Evolutionary conservation across 2,888 invertebrate genomes (phyloP).

Genomic region (Entomobrya proxima): DNA sequence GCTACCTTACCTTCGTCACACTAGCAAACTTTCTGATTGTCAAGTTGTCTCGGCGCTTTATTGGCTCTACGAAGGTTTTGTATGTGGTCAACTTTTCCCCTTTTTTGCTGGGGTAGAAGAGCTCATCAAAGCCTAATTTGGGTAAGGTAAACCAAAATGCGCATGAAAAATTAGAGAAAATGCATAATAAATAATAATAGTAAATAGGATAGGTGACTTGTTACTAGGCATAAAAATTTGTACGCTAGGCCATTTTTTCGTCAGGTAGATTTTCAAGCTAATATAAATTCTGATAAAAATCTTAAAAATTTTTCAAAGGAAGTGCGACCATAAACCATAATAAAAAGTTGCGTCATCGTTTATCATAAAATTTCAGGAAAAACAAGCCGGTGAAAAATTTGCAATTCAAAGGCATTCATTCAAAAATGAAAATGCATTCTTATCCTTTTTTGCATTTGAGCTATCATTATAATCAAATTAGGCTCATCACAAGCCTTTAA

Average conservation of each 20-base stretch:
- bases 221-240: no score
- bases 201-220: no score
- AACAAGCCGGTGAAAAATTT: neutral
- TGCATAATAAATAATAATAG: no score
- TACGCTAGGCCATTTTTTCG: no score
- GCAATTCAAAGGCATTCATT: neutral
- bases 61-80: conserved; percentile 58
- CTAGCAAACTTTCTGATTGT: conserved; percentile 65
- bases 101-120: conserved; percentile 51
- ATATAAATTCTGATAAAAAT: neutral
- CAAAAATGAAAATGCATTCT: neutral
- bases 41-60: conserved; percentile 52
- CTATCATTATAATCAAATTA: conserved; percentile 14
- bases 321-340: no score
- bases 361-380: neutral
- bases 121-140: conserved; percentile 62
- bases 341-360: no score
- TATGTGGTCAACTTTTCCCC: conserved; percentile 60
- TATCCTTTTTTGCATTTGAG: neutral
- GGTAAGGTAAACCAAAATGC: conserved; percentile 16
- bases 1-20: conserved; percentile 61
- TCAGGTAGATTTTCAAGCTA: neutral
- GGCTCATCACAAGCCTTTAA: no score
- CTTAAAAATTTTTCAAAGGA: neutral
- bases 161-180: no score